Evolutionary conservation across 2,797 vertebrate species (phyloP).

Genomic region (Cryptoblepharus egeriae): DNA sequence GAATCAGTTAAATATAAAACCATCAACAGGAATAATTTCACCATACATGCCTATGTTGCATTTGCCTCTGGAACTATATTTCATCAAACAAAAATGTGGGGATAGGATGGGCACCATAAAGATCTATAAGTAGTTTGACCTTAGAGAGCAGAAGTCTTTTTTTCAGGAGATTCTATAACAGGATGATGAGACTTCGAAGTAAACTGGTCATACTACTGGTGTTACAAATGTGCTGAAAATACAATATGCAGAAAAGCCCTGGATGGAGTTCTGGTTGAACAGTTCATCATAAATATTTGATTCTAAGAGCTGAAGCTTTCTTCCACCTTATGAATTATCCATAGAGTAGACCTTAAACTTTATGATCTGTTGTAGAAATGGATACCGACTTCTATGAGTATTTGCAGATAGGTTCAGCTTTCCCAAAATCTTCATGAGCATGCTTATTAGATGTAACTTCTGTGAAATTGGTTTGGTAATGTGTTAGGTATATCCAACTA

Average conservation of each 20-base stretch:
- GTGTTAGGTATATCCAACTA: background rate
- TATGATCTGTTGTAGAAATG: background rate
- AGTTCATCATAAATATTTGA: slow-evolving; percentile 25
- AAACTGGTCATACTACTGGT: background rate
- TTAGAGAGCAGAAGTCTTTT: slow-evolving; percentile 30
- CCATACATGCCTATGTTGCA: background rate
- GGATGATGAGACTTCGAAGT: background rate
- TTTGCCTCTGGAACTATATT: background rate
- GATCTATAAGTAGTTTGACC: background rate
- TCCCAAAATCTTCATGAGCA: background rate
- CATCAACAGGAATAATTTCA: too few species aligned
- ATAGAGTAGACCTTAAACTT: background rate
- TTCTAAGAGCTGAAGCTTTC: background rate
- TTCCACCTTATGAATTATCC: background rate
- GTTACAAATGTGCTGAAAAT: background rate
- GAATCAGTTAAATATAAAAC: background rate
- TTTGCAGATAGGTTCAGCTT: background rate
- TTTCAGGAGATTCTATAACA: background rate
- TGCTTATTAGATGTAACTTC: background rate
- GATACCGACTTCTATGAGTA: background rate
- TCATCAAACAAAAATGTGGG: background rate
- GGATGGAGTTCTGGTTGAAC: background rate
- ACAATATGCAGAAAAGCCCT: background rate
- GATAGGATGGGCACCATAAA: background rate
- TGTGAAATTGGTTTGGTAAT: background rate